Percentiles rank a stretch among this genome's conserved stretches.
phyloP scores from a whole-genome alignment of 2,888 invertebrate species.

The Hirudinaria manillensis region DNA sequence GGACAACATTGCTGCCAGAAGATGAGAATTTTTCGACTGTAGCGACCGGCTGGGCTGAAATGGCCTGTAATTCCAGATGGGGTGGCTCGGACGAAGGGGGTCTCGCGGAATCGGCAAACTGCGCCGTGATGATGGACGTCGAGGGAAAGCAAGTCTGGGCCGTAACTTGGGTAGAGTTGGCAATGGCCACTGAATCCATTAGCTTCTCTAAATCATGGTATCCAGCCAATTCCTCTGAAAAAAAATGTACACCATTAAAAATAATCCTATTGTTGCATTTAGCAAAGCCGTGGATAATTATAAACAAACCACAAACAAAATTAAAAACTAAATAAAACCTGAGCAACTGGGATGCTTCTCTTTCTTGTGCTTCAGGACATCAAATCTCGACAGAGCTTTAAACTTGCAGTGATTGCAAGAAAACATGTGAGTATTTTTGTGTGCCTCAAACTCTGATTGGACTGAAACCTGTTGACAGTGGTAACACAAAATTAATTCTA shows the following conservation, averaged over 20 bases:
- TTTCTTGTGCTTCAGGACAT: constrained; percentile 28
- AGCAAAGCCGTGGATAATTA: no score
- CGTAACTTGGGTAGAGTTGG: neutral
- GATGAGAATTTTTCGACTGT: neutral
- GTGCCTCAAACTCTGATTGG: neutral
- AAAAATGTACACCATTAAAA: neutral
- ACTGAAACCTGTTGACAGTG: neutral
- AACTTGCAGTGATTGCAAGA: constrained; percentile 33
- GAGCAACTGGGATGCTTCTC: constrained; percentile 15
- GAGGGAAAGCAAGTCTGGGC: neutral
- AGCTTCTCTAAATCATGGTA: constrained; percentile 23
- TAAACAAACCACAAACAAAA: no score
- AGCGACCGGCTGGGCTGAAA: neutral
- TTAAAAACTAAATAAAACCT: constrained; percentile 1
- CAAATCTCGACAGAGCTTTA: constrained; percentile 29
- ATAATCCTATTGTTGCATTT: neutral
- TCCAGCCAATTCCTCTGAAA: constrained; percentile 23
- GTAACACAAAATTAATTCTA: neutral
- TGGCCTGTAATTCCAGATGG: neutral
- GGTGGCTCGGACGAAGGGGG: constrained; percentile 4
- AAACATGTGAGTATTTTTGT: constrained; percentile 31
- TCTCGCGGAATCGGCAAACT: neutral
- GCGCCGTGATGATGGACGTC: neutral
- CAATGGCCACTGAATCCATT: neutral
- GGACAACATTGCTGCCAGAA: no score